Base-by-base conservation (phyloP, 2,113 vertebrate species). In the Gulo gulo region DNA sequence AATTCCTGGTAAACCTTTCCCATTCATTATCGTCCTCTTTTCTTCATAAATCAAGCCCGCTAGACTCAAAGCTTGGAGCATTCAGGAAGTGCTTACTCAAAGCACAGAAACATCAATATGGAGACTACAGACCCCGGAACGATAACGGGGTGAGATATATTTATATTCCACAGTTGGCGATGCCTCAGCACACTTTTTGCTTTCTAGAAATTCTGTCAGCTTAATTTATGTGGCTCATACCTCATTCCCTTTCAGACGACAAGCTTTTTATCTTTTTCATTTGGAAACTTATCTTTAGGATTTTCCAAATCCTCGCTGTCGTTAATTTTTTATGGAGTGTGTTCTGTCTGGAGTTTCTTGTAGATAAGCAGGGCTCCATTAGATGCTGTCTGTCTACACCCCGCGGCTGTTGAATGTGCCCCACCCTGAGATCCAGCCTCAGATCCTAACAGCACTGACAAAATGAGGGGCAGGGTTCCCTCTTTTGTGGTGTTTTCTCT, bases 181-280 rank as follows among this genome's bases (percentile, higher is more conserved):
- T 2, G 21, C 83, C 94, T 96, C 94, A 13, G 74, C 93, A 94
- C 94, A 73, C 82, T 69, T 79, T 97, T 83, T 69, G 82, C 96
- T 97, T 98, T 93, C 96, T 95, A 88, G 96, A 97, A 98, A 98
- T 65, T 89, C 92, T 88, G 91, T 89, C 91, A 83, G 83, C 91
- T 98, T 98, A 94, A 98, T 98, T 97, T 98, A 97, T 96, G 98
- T 97, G 98, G 84, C 88, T 98, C 98, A 98, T 98, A 98, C 95
- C 87, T 98, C 97, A 98, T 98, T 98, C 98, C 96, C 98, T 98
- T 98, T 99, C 97, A 97, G 98, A 97, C 79, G 96, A 98, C 97
- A 89, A 94, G 94, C 98, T 98, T 99, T 98, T 98, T 98, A 83
- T 92, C 98, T 97, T 98, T 98, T 97, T 98, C 95, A 97, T 98